Percentiles rank a stretch among this genome's conserved stretches.
These are phyloP conservation scores for Helobdella robusta DNA, from an alignment of 2,888 invertebrate species.

Conservation along the genomic window DNA sequence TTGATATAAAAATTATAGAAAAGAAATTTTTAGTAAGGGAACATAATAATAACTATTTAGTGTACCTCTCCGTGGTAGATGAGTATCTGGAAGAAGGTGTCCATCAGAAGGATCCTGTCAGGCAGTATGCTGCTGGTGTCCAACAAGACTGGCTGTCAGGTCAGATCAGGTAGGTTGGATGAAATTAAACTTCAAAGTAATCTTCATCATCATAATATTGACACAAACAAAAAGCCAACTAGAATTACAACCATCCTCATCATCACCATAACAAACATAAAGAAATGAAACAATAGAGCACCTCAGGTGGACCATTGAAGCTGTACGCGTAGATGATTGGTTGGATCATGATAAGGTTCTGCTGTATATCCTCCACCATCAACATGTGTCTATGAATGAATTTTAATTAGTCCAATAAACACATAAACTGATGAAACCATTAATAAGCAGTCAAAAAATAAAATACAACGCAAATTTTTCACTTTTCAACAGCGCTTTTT, in stretches of 20 bases:
- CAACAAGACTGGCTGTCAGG: constrained; percentile 72
- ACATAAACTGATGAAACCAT: no score
- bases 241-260: no score
- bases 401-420: neutral
- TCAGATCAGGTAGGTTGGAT: no score
- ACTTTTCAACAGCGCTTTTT: no score
- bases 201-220: no score
- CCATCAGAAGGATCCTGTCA: constrained; percentile 94
- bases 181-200: no score
- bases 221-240: no score
- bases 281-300: no score
- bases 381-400: constrained; percentile 69
- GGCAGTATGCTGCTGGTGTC: constrained; percentile 95
- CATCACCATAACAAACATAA: constrained; percentile 1
- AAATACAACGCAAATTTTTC: neutral
- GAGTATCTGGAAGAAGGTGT: constrained; percentile 98
- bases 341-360: constrained; percentile 98
- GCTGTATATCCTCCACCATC: constrained; percentile 90
- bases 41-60: constrained; percentile 1
- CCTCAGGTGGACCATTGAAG: constrained; percentile 83
- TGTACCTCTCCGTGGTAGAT: constrained; percentile 94
- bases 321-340: constrained; percentile 97
- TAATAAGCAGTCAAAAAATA: neutral
- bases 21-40: no score
- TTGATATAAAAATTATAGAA: no score